Base-by-base conservation (phyloP, 2,888 invertebrate genomes). In the Volucella inflata region DNA sequence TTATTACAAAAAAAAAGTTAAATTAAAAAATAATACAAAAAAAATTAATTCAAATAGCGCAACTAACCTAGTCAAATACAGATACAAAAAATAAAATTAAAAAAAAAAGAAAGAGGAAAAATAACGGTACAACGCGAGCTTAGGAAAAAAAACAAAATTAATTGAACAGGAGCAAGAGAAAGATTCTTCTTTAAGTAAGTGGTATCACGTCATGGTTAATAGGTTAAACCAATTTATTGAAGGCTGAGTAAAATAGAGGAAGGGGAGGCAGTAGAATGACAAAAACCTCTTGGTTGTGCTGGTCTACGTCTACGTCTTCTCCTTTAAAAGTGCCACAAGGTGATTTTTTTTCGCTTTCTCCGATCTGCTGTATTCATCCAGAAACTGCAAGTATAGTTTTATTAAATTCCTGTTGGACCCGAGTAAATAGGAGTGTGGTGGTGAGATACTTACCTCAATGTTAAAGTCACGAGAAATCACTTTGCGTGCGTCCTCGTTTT, bases 301-400 rank as follows among this genome's bases (percentile, higher is more conserved):
- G 40, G 40, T 14, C 10, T n/a, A n/a, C n/a, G n/a, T 70, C 68
- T 89, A 89, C 0, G 87, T 84, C 67, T 88, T 88, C n/a, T 88
- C 88, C 75, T 90, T 90, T 51, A 91, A 87, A 76, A 90, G 75
- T 64, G 90, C 89, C 50, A 92, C 89, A 70, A 92, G 89, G 87
- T 89, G 90, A 90, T 92, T 92, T 75, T 90, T 90, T 84, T 91
- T 91, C 48, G 91, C 92, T 68, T 90, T 89, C 60, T 92, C 91
- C 78, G 92, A 91, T 88, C 90, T 91, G 83, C 90, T 90, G 82
- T 92, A 92, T 87, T 91, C 92, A 78, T 92, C 92, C 36, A 92
- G 88, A 59, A 90, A 90, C 92, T 92, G 80, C 10, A 87, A 57
- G 62, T 38, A 67, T n/a, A 4, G 55, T 12, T 16, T 44, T 16